Evolutionary conservation across 2,797 vertebrate species (phyloP).

Genomic region (Prionace glauca): DNA sequence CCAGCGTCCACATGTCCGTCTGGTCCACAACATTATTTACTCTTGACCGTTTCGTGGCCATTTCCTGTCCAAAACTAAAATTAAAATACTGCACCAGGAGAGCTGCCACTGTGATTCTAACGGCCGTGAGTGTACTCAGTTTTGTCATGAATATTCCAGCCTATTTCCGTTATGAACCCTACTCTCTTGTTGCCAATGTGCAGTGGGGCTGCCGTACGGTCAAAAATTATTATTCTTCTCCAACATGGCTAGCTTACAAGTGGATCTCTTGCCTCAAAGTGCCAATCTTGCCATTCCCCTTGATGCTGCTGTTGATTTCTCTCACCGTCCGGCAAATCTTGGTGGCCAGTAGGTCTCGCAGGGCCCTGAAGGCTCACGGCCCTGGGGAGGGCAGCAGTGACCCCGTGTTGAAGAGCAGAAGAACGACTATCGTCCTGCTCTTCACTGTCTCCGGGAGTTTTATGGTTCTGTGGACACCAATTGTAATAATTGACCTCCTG

Average conservation of each 20-base stretch:
- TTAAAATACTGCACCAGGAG: neutral
- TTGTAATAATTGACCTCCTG: too few species aligned
- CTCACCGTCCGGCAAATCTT: neutral
- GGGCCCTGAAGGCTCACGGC: too few species aligned
- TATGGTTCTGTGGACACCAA: too few species aligned
- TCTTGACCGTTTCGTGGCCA: too few species aligned
- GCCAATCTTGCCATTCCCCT: too few species aligned
- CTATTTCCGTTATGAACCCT: too few species aligned
- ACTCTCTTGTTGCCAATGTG: too few species aligned
- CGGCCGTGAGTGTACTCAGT: neutral
- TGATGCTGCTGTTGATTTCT: neutral
- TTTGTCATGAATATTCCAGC: neutral
- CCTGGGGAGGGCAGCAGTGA: neutral
- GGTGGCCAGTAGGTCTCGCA: too few species aligned
- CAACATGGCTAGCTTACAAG: neutral
- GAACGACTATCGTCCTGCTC: neutral
- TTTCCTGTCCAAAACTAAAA: too few species aligned
- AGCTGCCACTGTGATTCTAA: neutral
- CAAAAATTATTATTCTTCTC: neutral
- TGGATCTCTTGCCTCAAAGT: neutral
- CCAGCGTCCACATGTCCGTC: too few species aligned
- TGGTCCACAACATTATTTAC: too few species aligned
- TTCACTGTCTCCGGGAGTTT: neutral
- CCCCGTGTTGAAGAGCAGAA: neutral
- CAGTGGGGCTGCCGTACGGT: too few species aligned